Evolutionary conservation across 2,888 invertebrate genomes (phyloP), one percentile per base, ranked within the genome.

Genomic region (Plagodis dolabraria): DNA sequence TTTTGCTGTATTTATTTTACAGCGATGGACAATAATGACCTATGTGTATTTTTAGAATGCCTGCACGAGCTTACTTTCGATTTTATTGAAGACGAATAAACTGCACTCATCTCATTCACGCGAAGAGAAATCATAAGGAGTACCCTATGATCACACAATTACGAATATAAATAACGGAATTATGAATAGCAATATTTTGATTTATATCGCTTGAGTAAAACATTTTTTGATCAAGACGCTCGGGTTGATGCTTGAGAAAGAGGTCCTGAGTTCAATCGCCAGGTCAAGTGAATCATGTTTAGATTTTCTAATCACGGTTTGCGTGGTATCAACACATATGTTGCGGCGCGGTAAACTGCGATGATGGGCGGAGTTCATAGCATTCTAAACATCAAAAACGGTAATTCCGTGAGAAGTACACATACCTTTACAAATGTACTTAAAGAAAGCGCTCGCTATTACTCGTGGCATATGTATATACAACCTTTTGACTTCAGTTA

Each of bases 221-320:
- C 45, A 57, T 66, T 64, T 58, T 63, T 55, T 53, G 56, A 62
- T 60, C 42, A 47, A 62, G 53, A 52, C 33, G 51, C 35, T 67
- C 38, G 45, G 46, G 57, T 55, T 12, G 59, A 56, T 57, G 40
- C 58, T 57, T 58, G 63, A 59, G 57, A 65, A 62, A 67, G 64
- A 47, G 53, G 57, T 57, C 53, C 57, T 67, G 59, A 68, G 65
- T 65, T 64, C 64, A 62, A 57, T 69, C 67, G 63, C 49, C 65
- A 67, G 68, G 72, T 73, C 74, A 72, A 72, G 72, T 68, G 64
- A 65, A 63, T 60, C 67, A 63, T 71, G 68, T 75, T 74, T 75
- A 60, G 63, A 73, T 71, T 76, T 76, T 73, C 72, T 76, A 64
- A 67, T 74, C 56, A 61, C 38, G 46, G 60, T 63, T 66, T 10